Evolutionary conservation across 2,888 invertebrate genomes (phyloP).

Genomic region (Acanthosepion esculentum): DNA sequence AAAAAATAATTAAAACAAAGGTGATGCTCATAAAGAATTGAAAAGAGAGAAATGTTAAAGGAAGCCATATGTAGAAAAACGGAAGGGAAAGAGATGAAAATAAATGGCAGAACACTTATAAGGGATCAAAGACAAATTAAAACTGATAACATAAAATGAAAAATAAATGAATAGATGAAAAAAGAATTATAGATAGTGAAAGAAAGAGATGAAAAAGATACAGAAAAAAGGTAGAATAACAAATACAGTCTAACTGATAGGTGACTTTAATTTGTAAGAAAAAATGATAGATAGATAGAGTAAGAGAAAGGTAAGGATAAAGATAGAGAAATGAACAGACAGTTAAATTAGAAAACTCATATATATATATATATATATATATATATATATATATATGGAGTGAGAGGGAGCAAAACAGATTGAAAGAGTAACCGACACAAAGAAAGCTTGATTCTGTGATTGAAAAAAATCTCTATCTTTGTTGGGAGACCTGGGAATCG

Average conservation of each 20-base stretch:
- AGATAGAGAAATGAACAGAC: background rate
- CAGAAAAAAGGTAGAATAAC: background rate
- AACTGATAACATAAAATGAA: background rate
- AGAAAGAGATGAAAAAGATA: background rate
- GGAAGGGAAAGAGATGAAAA: background rate
- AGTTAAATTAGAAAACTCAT: background rate
- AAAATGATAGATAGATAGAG: background rate
- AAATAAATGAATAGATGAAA: background rate
- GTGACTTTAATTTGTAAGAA: too few relatives aligned
- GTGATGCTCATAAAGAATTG: background rate
- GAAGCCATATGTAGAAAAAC: background rate
- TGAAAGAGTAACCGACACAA: background rate
- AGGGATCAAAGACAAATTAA: too few relatives aligned
- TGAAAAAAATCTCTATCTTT: background rate
- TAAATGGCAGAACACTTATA: background rate
- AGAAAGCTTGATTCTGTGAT: background rate
- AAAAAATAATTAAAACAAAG: background rate
- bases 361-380: background rate
- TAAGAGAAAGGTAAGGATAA: background rate
- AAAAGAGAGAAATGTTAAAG: background rate
- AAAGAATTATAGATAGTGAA: background rate
- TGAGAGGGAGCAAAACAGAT: background rate
- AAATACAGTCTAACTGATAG: too few relatives aligned
- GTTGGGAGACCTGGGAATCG: conserved; percentile 33
- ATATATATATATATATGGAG: background rate